Evolutionary conservation across 2,888 invertebrate species (phyloP).

Genomic region (Pseudococcus jackbeardsleyi): DNA sequence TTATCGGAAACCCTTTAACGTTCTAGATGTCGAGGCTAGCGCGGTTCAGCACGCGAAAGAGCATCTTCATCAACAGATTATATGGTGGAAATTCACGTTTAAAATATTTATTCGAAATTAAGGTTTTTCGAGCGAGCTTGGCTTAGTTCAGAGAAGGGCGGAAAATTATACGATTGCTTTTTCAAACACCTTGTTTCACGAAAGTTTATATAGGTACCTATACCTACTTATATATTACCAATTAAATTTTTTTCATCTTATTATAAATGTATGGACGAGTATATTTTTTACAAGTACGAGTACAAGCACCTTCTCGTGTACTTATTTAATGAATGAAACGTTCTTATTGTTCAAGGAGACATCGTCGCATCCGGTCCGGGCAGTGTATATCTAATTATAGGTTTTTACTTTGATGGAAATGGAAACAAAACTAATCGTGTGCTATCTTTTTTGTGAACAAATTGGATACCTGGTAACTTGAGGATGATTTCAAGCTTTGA

Average conservation of each 20-base stretch:
- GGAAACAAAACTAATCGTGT: conserved; percentile 13
- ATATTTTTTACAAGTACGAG: background rate
- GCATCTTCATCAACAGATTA: conserved; percentile 12
- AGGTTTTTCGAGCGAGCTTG: background rate
- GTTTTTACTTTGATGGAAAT: conserved; percentile 7
- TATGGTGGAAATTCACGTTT: conserved; percentile 22
- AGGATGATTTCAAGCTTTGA: no score
- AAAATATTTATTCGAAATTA: conserved; percentile 14
- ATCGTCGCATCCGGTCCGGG: background rate
- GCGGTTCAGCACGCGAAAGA: background rate
- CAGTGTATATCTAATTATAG: background rate
- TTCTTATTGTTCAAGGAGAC: conserved; percentile 27
- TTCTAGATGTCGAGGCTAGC: background rate
- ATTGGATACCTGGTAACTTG: background rate
- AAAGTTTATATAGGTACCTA: background rate
- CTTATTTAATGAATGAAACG: background rate
- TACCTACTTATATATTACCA: background rate
- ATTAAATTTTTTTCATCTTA: background rate
- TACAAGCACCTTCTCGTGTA: background rate
- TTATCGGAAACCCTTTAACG: conserved; percentile 53
- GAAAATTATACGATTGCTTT: conserved; percentile 23
- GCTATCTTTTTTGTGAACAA: conserved; percentile 21
- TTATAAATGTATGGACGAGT: background rate
- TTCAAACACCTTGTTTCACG: conserved; percentile 4
- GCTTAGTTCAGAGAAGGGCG: background rate